Conservation (phyloP, 2,888 invertebrate genomes). For the Sphecodes monilicornis region DNA sequence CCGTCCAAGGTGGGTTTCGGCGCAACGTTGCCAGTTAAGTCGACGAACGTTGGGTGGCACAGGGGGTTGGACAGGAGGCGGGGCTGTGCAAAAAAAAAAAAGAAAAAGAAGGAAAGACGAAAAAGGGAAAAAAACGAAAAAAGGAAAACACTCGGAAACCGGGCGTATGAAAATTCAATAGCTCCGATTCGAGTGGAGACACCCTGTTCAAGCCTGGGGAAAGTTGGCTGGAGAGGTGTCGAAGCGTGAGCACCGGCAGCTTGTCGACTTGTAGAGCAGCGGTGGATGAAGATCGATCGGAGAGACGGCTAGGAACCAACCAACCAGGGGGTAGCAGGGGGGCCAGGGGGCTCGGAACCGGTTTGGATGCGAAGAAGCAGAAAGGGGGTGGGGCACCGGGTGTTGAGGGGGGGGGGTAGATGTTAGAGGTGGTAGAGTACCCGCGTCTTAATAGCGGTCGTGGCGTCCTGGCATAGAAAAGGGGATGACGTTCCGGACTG, state of each 20-base stretch:
- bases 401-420: too few relatives aligned
- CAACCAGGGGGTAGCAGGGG: not conserved
- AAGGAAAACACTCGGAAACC: slow-evolving; percentile 22
- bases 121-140: not conserved
- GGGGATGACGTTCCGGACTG: slow-evolving; percentile 50
- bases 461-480: slow-evolving; percentile 64
- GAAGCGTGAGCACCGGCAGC: slow-evolving; percentile 69
- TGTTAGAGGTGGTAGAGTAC: slow-evolving; percentile 67
- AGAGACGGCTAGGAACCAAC: slow-evolving; percentile 35
- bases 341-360: slow-evolving; percentile 42
- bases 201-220: slow-evolving; percentile 39
- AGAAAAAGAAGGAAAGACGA: not conserved
- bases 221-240: slow-evolving; percentile 62
- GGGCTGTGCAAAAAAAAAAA: not conserved
- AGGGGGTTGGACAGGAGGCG: not conserved
- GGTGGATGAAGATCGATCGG: slow-evolving; percentile 76
- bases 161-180: slow-evolving; percentile 64
- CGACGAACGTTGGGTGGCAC: not conserved
- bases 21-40: slow-evolving; percentile 19
- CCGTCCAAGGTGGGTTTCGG: not conserved
- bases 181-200: slow-evolving; percentile 47
- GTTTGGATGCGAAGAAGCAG: slow-evolving; percentile 55
- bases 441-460: slow-evolving; percentile 75
- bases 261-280: slow-evolving; percentile 76
- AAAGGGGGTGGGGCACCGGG: slow-evolving; percentile 38